A percentile compares a stretch with the other conserved stretches of the same genome.
phyloP scores from a whole-genome alignment of 2,888 invertebrate species.

The Serrognathus titanus region DNA sequence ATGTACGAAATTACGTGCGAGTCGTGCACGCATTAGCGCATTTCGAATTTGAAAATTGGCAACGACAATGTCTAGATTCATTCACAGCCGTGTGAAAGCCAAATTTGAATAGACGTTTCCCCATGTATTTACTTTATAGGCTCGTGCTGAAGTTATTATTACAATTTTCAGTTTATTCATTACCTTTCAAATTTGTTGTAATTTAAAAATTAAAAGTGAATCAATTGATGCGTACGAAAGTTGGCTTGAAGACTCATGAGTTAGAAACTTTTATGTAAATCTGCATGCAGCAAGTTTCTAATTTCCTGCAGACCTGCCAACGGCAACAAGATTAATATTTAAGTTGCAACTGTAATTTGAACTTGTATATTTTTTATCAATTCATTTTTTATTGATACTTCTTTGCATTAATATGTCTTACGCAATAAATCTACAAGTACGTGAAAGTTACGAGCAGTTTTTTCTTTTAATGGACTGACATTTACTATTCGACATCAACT shows the following conservation, averaged over 20 bases:
- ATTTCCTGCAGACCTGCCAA: too few relatives aligned
- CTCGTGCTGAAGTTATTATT: neutral
- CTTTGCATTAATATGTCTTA: neutral
- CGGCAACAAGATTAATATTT: too few relatives aligned
- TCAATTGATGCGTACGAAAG: too few relatives aligned
- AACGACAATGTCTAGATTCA: slow-evolving; percentile 17
- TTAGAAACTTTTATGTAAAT: too few relatives aligned
- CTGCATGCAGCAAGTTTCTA: too few relatives aligned
- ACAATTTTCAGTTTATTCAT: neutral
- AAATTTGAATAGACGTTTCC: neutral
- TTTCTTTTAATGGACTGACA: too few relatives aligned
- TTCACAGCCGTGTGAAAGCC: neutral
- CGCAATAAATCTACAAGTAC: neutral
- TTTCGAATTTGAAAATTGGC: slow-evolving; percentile 16
- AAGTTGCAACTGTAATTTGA: too few relatives aligned
- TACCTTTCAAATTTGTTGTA: too few relatives aligned
- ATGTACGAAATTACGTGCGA: slow-evolving; percentile 17
- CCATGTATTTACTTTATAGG: neutral
- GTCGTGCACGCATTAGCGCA: slow-evolving; percentile 13
- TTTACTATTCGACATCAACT: neutral
- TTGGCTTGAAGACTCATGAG: too few relatives aligned
- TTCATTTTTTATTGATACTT: neutral
- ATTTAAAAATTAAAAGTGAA: too few relatives aligned
- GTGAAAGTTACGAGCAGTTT: neutral
- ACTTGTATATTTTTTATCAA: too few relatives aligned